A percentile compares a stretch with the other conserved stretches of the same genome.
Conservation (phyloP, 1,140 invertebrate species). For the Probaryconus sp. region DNA sequence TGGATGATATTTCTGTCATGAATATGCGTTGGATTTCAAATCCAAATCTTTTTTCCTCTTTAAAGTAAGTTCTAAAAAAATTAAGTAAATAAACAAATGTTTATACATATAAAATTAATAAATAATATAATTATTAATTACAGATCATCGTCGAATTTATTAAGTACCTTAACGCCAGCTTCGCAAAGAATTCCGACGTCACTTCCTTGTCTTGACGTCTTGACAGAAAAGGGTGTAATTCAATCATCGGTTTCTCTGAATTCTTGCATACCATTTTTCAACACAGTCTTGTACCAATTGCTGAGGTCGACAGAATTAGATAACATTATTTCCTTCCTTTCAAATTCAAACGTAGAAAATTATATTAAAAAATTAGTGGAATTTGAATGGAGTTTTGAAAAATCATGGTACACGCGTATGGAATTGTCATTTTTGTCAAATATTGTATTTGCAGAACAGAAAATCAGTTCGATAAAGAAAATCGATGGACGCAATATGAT, state of each 20-base stretch:
- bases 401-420: constrained; percentile 72
- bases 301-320: constrained; percentile 17
- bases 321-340: constrained; percentile 19
- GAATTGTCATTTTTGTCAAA: constrained; percentile 68
- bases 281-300: constrained; percentile 57
- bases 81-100: constrained; percentile 6
- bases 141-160: constrained; percentile 72
- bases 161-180: constrained; percentile 52
- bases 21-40: constrained; percentile 63
- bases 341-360: constrained; percentile 57
- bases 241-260: constrained; percentile 66
- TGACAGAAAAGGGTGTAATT: constrained; percentile 68
- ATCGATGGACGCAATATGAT: constrained; percentile 41
- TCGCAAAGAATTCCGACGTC: constrained; percentile 66
- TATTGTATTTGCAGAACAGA: constrained; percentile 59
- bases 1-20: constrained; percentile 57
- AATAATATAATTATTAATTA: constrained; percentile 30
- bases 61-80: constrained; percentile 1
- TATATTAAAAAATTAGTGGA: constrained; percentile 66
- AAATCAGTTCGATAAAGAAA: constrained; percentile 10
- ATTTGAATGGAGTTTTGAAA: constrained; percentile 68
- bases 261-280: constrained; percentile 68
- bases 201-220: constrained; percentile 67
- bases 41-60: constrained; percentile 59
- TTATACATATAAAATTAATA: not conserved